Evolutionary conservation across 2,113 vertebrate species (phyloP), one percentile per base, ranked within the genome.

Genomic region (Pseudorectes ferrugineus): DNA sequence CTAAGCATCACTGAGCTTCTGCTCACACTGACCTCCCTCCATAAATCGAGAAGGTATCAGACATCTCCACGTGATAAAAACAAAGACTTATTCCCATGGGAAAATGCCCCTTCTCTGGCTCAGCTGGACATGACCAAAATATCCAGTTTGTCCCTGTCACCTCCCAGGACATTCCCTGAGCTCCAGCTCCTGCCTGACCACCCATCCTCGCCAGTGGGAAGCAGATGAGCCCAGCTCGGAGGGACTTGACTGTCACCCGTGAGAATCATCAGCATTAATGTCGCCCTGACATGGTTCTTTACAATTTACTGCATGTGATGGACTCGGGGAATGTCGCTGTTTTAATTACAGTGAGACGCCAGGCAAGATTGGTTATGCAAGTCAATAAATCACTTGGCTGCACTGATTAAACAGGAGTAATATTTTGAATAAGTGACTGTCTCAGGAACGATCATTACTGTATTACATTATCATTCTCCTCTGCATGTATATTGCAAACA

Each of bases 371-470:
- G 96, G 93, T 74, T 96, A 79, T 86, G 88, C 59, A 72, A 95
- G 96, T 97, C 95, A 92, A 97, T 97, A 97, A 97, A 97, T 96
- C 97, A 97, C 95, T 90, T 54, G 21, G 66, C 70, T 93, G 76
- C 88, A 40, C 94, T 96, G 96, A 96, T 97, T 96, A 96, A 96
- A 95, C 85, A 91, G 91, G 89, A 95, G 89, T 92, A 97, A 96
- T 97, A 93, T 96, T 97, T 95, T 95, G 95, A 96, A 48, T 84
- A 95, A 97, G 96, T 70, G 95, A 96, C 91, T 94, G 93, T 94
- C 94, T 95, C 68, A 87, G 91, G 93, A 84, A 95, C 3, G 88
- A 96, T 97, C 96, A 94, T 92, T 91, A 73, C 85, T 54, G 33
- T 81, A 62, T 89, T 93, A 94, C 89, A 91, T 95, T 96, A 95